A percentile compares a stretch with the other conserved stretches of the same genome.
Evolutionary conservation across 2,888 invertebrate species (phyloP).

Genomic region (Beris chalybata): DNA sequence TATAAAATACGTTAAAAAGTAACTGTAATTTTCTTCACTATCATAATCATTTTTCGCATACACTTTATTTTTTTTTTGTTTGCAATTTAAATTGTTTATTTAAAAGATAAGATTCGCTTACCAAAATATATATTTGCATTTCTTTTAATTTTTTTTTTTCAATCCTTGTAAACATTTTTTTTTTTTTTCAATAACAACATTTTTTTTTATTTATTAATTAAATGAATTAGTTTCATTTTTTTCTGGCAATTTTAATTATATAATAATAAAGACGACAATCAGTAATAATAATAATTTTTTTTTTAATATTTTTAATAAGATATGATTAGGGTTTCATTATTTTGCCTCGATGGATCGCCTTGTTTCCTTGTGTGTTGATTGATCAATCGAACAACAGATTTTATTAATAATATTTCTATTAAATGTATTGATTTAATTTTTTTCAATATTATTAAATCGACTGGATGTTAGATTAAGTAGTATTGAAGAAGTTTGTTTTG

Average conservation of each 20-base stretch:
- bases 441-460: constrained; percentile 1
- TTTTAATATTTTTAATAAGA: constrained; percentile 2
- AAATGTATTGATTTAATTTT: constrained; percentile 7
- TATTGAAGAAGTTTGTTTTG: too few species aligned
- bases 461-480: too few species aligned
- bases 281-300: constrained; percentile 28
- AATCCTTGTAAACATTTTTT: constrained; percentile 29
- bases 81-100: too few species aligned
- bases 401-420: constrained; percentile 1
- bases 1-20: too few species aligned
- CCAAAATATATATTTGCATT: constrained; percentile 30
- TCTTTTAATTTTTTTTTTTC: too few species aligned
- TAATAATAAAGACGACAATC: constrained; percentile 28
- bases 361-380: constrained; percentile 22
- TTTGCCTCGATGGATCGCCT: constrained; percentile 19
- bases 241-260: constrained; percentile 26
- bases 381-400: constrained; percentile 26
- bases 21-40: too few species aligned
- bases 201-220: constrained; percentile 20
- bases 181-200: constrained; percentile 32
- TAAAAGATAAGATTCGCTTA: constrained; percentile 30
- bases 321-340: neutral
- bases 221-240: neutral
- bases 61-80: neutral
- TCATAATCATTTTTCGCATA: neutral